phyloP scores from a whole-genome alignment of 1,140 invertebrate genomes.

The Parapsyche elsis region DNA sequence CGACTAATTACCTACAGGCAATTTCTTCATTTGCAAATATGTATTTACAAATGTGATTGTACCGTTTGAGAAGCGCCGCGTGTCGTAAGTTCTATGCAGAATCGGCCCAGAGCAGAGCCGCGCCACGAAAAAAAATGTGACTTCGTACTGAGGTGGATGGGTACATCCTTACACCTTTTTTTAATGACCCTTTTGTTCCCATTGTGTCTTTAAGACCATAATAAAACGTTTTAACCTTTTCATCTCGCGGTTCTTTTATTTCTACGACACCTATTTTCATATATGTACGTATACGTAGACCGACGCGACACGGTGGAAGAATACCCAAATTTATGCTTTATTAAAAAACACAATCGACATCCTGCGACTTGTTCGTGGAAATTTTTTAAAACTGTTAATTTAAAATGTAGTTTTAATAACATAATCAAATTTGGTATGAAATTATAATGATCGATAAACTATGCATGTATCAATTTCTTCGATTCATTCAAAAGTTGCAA shows the following conservation, averaged over 20 bases:
- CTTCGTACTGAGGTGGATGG: conserved; percentile 5
- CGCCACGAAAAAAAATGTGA: conserved; percentile 20
- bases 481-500: not conserved
- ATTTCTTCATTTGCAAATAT: not conserved
- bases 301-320: not conserved
- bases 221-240: conserved; percentile 56
- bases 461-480: no score
- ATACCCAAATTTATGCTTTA: not conserved
- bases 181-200: conserved; percentile 50
- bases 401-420: no score
- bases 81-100: no score
- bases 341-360: no score
- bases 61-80: conserved; percentile 1
- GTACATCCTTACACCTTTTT: conserved; percentile 49
- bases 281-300: not conserved
- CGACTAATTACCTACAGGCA: not conserved
- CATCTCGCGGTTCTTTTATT: conserved; percentile 50
- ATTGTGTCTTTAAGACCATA: conserved; percentile 52
- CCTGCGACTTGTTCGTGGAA: no score
- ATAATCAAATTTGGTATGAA: no score
- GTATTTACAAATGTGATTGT: not conserved
- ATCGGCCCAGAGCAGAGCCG: no score
- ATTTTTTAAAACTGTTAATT: not conserved
- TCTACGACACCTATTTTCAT: conserved; percentile 24
- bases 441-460: no score